These are phyloP conservation scores for Doryteuthis pealeii DNA, from an alignment of 1,140 invertebrate genomes.

Conservation along the genomic window DNA sequence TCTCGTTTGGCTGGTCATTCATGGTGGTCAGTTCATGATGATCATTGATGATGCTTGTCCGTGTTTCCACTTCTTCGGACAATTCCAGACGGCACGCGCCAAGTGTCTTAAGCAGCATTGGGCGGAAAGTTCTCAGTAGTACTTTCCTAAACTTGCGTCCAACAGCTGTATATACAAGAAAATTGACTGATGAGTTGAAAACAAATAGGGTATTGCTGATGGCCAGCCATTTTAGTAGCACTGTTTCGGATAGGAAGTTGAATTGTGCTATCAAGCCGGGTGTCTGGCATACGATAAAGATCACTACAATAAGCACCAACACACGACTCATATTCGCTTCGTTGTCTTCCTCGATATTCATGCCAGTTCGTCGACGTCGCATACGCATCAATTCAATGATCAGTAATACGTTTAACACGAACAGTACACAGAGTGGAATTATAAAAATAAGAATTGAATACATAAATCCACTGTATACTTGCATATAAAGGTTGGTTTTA, in stretches of 20 bases:
- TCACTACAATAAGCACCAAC: conserved; percentile 50
- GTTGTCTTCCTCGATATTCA: conserved; percentile 49
- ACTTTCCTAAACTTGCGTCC: conserved; percentile 47
- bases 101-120: background rate
- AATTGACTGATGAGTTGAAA: conserved; percentile 54
- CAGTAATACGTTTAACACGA: conserved; percentile 40
- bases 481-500: conserved; percentile 34
- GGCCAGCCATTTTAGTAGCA: conserved; percentile 44
- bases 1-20: background rate
- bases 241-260: conserved; percentile 35
- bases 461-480: conserved; percentile 41
- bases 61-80: background rate
- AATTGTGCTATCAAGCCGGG: conserved; percentile 52
- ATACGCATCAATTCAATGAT: conserved; percentile 53
- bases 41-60: too few relatives aligned
- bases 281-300: conserved; percentile 53
- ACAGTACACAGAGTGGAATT: conserved; percentile 37
- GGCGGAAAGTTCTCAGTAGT: conserved; percentile 38
- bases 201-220: conserved; percentile 50
- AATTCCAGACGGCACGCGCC: conserved; percentile 1
- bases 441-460: conserved; percentile 50
- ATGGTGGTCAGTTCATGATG: background rate
- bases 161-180: conserved; percentile 53
- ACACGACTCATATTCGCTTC: conserved; percentile 52
- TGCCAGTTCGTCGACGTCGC: conserved; percentile 40